Evolutionary conservation across 2,888 invertebrate genomes (phyloP).

Genomic region (Caenorhabditis sp.): DNA sequence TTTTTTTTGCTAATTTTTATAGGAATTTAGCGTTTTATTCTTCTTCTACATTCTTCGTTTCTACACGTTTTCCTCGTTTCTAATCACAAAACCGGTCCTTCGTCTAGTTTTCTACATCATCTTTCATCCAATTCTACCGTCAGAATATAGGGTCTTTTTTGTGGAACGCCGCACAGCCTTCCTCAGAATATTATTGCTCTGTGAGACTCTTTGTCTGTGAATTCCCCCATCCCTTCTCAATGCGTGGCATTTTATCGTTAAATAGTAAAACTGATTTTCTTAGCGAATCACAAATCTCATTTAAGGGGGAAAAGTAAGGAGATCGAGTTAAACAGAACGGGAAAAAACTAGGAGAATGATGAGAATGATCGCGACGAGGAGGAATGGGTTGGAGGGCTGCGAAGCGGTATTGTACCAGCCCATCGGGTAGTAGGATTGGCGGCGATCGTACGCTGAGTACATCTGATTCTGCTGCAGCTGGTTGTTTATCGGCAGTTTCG

Average conservation of each 20-base stretch:
- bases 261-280: neutral
- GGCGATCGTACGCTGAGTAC: constrained; percentile 25
- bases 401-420: constrained; percentile 45
- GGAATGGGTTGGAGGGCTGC: constrained; percentile 24
- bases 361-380: constrained; percentile 30
- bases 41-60: no score
- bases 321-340: constrained; percentile 14
- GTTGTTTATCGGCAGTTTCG: constrained; percentile 51
- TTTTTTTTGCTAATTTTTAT: no score
- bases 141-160: no score
- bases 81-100: no score
- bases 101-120: no score
- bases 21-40: no score
- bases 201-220: neutral
- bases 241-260: neutral
- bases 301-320: no score
- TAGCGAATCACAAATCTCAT: no score
- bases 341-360: constrained; percentile 32
- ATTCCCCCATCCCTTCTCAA: neutral
- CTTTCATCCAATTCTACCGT: no score
- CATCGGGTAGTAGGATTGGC: constrained; percentile 26
- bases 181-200: neutral
- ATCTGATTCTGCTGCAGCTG: constrained; percentile 24
- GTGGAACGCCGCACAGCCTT: no score
- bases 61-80: no score